Evolutionary conservation across 2,113 vertebrate species (phyloP).

Genomic region (Syngnathus typhle): DNA sequence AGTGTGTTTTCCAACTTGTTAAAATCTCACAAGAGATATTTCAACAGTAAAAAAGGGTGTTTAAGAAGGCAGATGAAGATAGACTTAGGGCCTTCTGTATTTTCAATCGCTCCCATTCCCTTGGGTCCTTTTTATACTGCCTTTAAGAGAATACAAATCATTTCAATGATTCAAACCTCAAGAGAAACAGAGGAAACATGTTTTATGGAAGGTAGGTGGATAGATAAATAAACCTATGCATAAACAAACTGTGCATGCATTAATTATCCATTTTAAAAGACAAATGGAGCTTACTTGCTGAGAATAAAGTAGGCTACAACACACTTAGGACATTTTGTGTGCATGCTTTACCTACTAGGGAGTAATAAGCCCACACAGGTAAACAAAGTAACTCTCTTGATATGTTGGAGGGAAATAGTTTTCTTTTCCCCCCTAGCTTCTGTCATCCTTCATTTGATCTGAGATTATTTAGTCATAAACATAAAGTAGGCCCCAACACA

Average conservation of each 20-base stretch:
- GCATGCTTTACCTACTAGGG: conserved; percentile 22
- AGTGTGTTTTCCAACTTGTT: conserved; percentile 25
- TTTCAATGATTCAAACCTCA: conserved; percentile 60
- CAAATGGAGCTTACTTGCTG: conserved; percentile 9
- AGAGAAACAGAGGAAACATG: conserved; percentile 39
- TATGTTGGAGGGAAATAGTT: conserved; percentile 34
- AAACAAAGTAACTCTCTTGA: conserved; percentile 59
- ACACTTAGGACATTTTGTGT: conserved; percentile 31
- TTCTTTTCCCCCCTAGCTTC: conserved; percentile 39
- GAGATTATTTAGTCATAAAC: conserved; percentile 34
- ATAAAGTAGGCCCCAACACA: conserved; percentile 9
- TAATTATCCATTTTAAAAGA: conserved; percentile 57
- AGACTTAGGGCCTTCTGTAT: conserved; percentile 51
- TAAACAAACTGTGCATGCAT: conserved; percentile 53
- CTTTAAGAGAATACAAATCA: conserved; percentile 59
- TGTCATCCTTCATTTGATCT: conserved; percentile 54
- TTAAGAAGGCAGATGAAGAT: conserved; percentile 37
- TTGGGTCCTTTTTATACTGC: conserved; percentile 35
- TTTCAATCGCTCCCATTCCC: conserved; percentile 51
- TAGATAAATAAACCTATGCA: conserved; percentile 44
- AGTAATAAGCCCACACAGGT: conserved; percentile 57
- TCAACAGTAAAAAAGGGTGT: conserved; percentile 42
- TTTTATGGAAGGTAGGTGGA: conserved; percentile 23
- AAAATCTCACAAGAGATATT: conserved; percentile 50
- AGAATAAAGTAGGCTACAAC: conserved; percentile 26